Evolutionary conservation across 2,797 vertebrate genomes (phyloP), one percentile per base, ranked within the genome.

Genomic region (Leptatherina wallacei): DNA sequence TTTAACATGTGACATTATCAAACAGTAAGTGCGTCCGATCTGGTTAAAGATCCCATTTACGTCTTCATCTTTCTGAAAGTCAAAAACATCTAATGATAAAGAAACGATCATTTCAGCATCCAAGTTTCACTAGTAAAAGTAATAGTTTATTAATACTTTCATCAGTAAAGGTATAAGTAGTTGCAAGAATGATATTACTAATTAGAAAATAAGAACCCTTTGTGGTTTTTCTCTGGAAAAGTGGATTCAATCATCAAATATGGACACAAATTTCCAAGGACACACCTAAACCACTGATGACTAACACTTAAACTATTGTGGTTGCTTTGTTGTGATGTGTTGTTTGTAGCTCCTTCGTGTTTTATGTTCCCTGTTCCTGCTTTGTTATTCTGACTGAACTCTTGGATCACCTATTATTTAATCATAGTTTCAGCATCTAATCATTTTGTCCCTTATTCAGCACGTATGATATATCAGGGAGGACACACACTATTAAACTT

Each of bases 401-500:
- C 13, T 42, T 16, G 40, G 40, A 4, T 12, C 3, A 1, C 14
- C 40, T 42, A 16, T 14, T 42, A 14, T 18, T 44, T 44, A 44
- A 18, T 44, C 42, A 44, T 44, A 44, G 18, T 18, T 44, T 44
- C 5, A 18, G 16, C 42, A 44, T 69, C 30, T 73, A 76, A 81
- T 85, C 73, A 27, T 68, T 78, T 72, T 72, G 63, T 22, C 29
- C 62, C 62, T 71, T 67, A 61, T 6, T 42, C 0, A 10, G 36
- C 47, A 20, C 42, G 3, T 29, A 58, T 67, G 57, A 79, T 82
- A 80, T 71, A 67, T 49, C 35, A 62, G 24, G 32, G 13, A 47
- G 22, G 65, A 77, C 67, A 35, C 29, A 40, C 12, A 55, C 60
- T 70, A 79, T 84, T 73, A 66, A 51, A 68, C 38, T n/a, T 38